Evolutionary conservation across 1,140 invertebrate genomes (phyloP).

Genomic region (Danaus plexippus): DNA sequence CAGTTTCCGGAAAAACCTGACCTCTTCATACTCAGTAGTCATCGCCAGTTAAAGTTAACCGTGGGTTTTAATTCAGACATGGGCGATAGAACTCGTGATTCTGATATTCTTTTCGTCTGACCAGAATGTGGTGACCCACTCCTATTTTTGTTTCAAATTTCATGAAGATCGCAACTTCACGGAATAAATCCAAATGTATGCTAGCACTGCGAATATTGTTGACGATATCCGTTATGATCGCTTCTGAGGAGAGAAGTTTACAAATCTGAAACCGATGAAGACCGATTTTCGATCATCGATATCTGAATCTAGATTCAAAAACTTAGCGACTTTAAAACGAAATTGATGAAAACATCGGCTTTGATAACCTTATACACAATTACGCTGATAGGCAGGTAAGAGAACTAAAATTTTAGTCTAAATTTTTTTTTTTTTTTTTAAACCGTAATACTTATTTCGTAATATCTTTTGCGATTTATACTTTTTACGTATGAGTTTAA

Average conservation of each 20-base stretch:
- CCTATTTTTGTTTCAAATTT: conserved; percentile 25
- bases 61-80: conserved; percentile 23
- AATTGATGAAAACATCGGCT: conserved; percentile 26
- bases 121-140: conserved; percentile 19
- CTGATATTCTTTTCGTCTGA: conserved; percentile 23
- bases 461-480: not conserved
- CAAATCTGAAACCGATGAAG: conserved; percentile 39
- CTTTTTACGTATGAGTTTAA: conserved; percentile 4
- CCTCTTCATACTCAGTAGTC: conserved; percentile 22
- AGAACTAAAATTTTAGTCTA: conserved; percentile 9
- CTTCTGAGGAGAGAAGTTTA: conserved; percentile 27
- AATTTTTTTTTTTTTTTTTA: too few species aligned
- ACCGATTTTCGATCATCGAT: conserved; percentile 39
- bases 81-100: conserved; percentile 24
- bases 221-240: conserved; percentile 27
- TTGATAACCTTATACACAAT: conserved; percentile 25
- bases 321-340: conserved; percentile 26
- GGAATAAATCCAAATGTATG: conserved; percentile 30
- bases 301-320: conserved; percentile 29
- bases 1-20: conserved; percentile 24
- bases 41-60: conserved; percentile 28
- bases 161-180: conserved; percentile 28
- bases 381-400: conserved; percentile 18
- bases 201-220: conserved; percentile 27
- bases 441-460: too few species aligned